Conservation (phyloP, 2,113 vertebrate species). For the Notiomystis cincta region DNA sequence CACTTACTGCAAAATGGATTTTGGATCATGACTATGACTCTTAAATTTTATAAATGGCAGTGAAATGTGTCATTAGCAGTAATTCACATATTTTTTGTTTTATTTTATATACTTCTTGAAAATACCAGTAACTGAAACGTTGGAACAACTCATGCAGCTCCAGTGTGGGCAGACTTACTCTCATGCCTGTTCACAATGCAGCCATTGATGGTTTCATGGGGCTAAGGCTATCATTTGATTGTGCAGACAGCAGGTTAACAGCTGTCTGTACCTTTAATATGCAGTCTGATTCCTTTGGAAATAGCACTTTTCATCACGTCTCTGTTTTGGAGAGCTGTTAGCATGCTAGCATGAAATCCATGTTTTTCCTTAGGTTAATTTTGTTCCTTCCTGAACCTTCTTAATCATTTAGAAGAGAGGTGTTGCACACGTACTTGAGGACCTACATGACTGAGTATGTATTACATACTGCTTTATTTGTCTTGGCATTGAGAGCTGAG, state of each 20-base stretch:
- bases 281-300: background rate
- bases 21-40: background rate
- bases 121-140: background rate
- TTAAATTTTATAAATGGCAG: background rate
- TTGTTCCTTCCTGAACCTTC: background rate
- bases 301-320: background rate
- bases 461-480: background rate
- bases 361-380: background rate
- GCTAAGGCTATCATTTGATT: background rate
- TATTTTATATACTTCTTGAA: background rate
- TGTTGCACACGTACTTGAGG: background rate
- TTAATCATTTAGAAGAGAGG: background rate
- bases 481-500: constrained; percentile 7
- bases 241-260: background rate
- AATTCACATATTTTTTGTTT: background rate
- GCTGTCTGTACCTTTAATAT: background rate
- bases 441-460: background rate
- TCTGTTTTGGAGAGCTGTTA: background rate
- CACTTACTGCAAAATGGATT: background rate
- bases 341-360: background rate
- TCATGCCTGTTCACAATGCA: background rate
- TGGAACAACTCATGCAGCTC: background rate
- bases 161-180: background rate
- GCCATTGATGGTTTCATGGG: background rate
- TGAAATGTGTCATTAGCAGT: background rate